Conservation (phyloP, 2,888 invertebrate species). For the Colostygia pectinataria region DNA sequence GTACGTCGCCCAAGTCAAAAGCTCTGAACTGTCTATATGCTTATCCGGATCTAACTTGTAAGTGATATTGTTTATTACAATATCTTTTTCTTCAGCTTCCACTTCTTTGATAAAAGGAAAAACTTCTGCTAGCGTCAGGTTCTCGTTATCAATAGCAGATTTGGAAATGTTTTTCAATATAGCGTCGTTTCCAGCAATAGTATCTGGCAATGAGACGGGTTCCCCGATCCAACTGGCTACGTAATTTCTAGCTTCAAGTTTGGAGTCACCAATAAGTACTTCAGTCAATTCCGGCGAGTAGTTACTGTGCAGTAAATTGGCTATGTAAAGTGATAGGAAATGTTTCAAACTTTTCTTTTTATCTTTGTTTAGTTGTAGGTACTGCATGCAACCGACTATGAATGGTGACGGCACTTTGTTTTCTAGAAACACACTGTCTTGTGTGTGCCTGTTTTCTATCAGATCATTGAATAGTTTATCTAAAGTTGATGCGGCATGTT, state of each 20-base stretch:
- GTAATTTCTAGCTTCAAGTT: slow-evolving; percentile 74
- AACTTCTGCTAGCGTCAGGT: slow-evolving; percentile 53
- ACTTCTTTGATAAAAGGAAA: slow-evolving; percentile 56
- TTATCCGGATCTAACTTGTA: slow-evolving; percentile 50
- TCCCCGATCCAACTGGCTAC: slow-evolving; percentile 75
- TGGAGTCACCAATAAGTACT: slow-evolving; percentile 72
- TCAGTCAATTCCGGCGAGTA: slow-evolving; percentile 77
- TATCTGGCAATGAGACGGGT: slow-evolving; percentile 56
- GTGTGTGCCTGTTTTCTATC: slow-evolving; percentile 59
- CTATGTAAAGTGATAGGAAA: slow-evolving; percentile 67
- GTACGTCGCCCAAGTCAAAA: slow-evolving; percentile 71
- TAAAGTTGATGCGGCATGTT: slow-evolving; percentile 54
- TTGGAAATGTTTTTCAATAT: slow-evolving; percentile 66
- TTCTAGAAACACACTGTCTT: slow-evolving; percentile 62
- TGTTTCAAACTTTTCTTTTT: slow-evolving; percentile 63
- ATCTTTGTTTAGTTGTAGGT: slow-evolving; percentile 57
- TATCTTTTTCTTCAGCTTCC: slow-evolving; percentile 45
- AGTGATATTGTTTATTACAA: slow-evolving; percentile 42
- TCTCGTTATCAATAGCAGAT: slow-evolving; percentile 61
- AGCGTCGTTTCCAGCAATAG: slow-evolving; percentile 51
- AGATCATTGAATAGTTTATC: slow-evolving; percentile 68
- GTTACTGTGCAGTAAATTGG: slow-evolving; percentile 85
- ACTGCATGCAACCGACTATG: slow-evolving; percentile 71
- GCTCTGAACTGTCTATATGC: slow-evolving; percentile 59
- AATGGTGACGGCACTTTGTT: slow-evolving; percentile 70